Conservation (phyloP, 2,888 invertebrate genomes). For the Zhuqinia jingwanae region DNA sequence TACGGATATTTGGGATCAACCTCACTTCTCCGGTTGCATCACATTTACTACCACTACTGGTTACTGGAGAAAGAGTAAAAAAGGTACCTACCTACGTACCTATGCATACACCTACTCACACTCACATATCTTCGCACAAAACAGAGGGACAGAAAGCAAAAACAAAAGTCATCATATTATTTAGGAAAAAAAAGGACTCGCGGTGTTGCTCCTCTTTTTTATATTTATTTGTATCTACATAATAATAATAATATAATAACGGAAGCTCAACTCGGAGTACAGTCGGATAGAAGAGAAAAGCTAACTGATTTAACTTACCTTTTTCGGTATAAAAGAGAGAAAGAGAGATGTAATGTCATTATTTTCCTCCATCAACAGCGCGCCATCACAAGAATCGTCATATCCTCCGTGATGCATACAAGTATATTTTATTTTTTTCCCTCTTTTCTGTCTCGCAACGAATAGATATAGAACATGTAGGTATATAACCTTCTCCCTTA, state of each 20-base stretch:
- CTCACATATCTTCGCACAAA: background rate
- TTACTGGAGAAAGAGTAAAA: no score
- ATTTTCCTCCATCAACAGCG: conserved; percentile 16
- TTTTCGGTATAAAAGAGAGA: background rate
- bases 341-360: conserved; percentile 47
- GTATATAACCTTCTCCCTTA: background rate
- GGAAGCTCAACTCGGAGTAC: conserved; percentile 22
- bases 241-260: conserved; percentile 8
- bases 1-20: conserved; percentile 69
- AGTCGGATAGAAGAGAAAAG: background rate
- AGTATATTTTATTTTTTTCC: background rate
- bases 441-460: background rate
- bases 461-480: background rate
- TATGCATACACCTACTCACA: background rate
- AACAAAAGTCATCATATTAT: conserved; percentile 37
- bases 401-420: background rate
- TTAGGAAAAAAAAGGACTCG: conserved; percentile 3
- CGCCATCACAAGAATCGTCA: background rate
- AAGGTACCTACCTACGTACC: no score
- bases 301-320: conserved; percentile 51
- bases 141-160: background rate
- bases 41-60: background rate
- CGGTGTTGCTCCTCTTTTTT: background rate
- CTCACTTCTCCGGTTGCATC: conserved; percentile 69
- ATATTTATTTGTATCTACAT: conserved; percentile 40